Evolutionary conservation across 2,797 vertebrate genomes (phyloP).

Genomic region (Malurus splendens): DNA sequence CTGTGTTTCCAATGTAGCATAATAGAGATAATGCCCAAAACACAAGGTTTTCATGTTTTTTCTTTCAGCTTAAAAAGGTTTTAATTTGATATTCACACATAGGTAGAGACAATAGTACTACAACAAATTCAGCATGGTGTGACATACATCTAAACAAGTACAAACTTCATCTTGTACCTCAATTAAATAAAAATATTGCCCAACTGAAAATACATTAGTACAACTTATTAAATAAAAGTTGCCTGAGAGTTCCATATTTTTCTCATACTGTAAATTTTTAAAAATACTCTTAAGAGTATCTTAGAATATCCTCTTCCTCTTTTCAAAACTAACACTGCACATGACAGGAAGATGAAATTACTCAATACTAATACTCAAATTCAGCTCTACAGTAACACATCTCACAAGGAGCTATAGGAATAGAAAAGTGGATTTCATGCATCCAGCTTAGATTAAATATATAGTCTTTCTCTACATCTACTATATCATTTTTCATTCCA

Average conservation of each 20-base stretch:
- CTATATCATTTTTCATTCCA: background rate
- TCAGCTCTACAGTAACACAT: background rate
- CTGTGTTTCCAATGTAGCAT: background rate
- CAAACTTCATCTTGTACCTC: background rate
- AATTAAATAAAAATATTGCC: background rate
- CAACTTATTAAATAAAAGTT: background rate
- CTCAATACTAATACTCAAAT: background rate
- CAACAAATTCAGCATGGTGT: background rate
- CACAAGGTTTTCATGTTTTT: background rate
- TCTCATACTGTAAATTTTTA: background rate
- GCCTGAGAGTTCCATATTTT: background rate
- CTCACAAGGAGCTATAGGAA: background rate
- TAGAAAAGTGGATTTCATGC: background rate
- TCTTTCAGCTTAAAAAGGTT: background rate
- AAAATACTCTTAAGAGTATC: background rate
- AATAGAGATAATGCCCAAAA: background rate
- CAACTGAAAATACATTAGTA: background rate
- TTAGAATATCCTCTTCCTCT: background rate
- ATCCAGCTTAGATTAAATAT: background rate
- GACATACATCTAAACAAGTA: background rate
- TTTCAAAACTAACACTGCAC: background rate
- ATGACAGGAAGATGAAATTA: background rate
- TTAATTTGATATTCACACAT: background rate
- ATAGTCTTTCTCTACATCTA: background rate
- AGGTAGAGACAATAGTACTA: background rate